Percentiles rank a stretch among this genome's conserved stretches.
phyloP scores from a whole-genome alignment of 2,797 vertebrate genomes.

The Clarias platycephalus region DNA sequence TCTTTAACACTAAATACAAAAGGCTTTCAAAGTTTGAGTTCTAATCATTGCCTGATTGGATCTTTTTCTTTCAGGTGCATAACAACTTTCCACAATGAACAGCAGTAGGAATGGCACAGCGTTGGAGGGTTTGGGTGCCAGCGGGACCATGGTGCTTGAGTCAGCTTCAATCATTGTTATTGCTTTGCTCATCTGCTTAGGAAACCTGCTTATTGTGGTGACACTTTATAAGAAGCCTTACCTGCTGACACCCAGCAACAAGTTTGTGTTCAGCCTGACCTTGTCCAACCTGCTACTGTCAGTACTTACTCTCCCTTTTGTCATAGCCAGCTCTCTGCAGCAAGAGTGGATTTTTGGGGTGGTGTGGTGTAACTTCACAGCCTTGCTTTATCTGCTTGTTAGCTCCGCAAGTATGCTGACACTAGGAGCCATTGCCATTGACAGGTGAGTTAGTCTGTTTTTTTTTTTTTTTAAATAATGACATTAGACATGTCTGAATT shows the following conservation, averaged over 20 bases:
- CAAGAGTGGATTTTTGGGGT: conserved; percentile 96
- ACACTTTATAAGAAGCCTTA: conserved; percentile 94
- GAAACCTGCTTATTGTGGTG: conserved; percentile 88
- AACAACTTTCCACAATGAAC: conserved; percentile 50
- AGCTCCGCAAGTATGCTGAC: conserved; percentile 99
- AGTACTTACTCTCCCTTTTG: conserved; percentile 89
- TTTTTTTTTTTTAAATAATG: background rate
- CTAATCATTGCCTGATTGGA: conserved; percentile 2
- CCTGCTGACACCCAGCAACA: conserved; percentile 96
- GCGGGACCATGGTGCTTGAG: conserved; percentile 76
- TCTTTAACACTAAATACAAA: background rate
- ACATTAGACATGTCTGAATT: background rate
- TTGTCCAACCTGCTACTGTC: conserved; percentile 94
- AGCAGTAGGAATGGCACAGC: conserved; percentile 51
- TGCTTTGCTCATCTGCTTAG: conserved; percentile 87
- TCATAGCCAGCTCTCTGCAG: conserved; percentile 86
- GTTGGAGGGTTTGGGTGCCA: conserved; percentile 38
- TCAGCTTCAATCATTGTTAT: conserved; percentile 87
- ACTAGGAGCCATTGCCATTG: conserved; percentile 92
- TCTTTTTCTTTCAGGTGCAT: conserved; percentile 20
- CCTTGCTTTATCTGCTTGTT: conserved; percentile 94
- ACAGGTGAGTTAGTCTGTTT: conserved; percentile 78
- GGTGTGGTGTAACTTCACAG: conserved; percentile 98
- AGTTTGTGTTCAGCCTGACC: conserved; percentile 98
- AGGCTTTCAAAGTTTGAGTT: background rate